Percentiles rank a stretch among this genome's conserved stretches.
These are phyloP conservation scores for Yponomeuta cagnagella DNA, from an alignment of 2,888 invertebrate genomes.

Conservation along the genomic window DNA sequence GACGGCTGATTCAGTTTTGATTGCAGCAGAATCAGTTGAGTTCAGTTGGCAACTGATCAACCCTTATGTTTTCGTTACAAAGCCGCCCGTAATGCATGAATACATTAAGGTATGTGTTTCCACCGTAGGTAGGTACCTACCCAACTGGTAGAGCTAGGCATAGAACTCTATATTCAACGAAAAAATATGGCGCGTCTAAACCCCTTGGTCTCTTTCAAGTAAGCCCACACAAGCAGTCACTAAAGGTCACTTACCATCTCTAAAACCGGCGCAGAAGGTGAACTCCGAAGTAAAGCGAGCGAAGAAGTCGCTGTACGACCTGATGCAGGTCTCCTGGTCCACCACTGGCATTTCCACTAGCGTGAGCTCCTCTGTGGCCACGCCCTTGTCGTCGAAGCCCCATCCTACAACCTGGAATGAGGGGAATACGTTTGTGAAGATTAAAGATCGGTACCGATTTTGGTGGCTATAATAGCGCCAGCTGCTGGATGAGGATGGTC, in stretches of 20 bases:
- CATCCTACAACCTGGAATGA: conserved; percentile 66
- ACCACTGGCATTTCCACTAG: conserved; percentile 78
- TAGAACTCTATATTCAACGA: too few relatives aligned
- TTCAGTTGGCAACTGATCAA: too few relatives aligned
- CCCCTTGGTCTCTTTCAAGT: neutral
- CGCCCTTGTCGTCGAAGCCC: conserved; percentile 76
- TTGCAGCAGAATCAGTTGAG: too few relatives aligned
- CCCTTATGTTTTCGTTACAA: too few relatives aligned
- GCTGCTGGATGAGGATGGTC: too few relatives aligned
- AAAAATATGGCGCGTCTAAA: too few relatives aligned
- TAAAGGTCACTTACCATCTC: conserved; percentile 47
- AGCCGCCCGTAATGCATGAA: too few relatives aligned
- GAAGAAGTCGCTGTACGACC: conserved; percentile 78
- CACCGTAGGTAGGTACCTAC: too few relatives aligned
- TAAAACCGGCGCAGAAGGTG: conserved; percentile 71
- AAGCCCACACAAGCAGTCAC: neutral
- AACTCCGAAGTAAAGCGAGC: conserved; percentile 73
- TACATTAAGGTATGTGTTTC: too few relatives aligned
- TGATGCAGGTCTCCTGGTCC: conserved; percentile 74
- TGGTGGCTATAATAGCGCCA: too few relatives aligned
- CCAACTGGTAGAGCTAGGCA: too few relatives aligned
- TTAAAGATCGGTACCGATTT: neutral
- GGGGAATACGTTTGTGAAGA: neutral
- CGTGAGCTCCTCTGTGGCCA: conserved; percentile 73
- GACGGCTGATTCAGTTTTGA: too few relatives aligned